A percentile compares a stretch with the other conserved stretches of the same genome.
These are phyloP conservation scores for Pediacus dermestoides DNA, from an alignment of 2,888 invertebrate genomes.

Conservation along the genomic window DNA sequence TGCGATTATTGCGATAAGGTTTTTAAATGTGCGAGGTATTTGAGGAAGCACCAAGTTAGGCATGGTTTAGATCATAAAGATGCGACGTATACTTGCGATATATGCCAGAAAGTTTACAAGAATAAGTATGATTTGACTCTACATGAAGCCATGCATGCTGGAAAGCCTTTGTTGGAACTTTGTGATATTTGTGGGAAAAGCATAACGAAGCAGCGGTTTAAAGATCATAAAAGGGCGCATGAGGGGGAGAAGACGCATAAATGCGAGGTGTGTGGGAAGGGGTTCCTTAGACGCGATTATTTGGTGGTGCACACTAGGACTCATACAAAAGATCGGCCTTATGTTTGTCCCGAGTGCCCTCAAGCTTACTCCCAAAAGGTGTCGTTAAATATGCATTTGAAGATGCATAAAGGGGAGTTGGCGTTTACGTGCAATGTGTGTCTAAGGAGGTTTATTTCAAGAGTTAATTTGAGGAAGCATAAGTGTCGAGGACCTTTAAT, in stretches of 20 bases:
- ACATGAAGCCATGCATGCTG: background rate
- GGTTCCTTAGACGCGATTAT: conserved; percentile 3
- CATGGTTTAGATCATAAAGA: conserved; percentile 47
- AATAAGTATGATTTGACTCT: conserved; percentile 1
- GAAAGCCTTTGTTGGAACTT: conserved; percentile 35
- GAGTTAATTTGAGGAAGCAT: conserved; percentile 2
- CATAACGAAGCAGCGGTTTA: conserved; percentile 37
- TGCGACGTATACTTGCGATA: conserved; percentile 45
- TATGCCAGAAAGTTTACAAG: conserved; percentile 6
- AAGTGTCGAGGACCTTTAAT: conserved; percentile 1
- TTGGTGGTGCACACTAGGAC: conserved; percentile 50
- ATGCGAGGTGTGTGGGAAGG: conserved; percentile 13
- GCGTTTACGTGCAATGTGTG: conserved; percentile 35
- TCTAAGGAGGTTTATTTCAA: conserved; percentile 1
- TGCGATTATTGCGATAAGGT: no score
- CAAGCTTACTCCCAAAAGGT: conserved; percentile 55
- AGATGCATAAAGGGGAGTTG: conserved; percentile 52
- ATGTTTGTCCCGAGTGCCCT: conserved; percentile 50
- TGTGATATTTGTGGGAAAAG: conserved; percentile 48
- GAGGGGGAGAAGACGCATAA: conserved; percentile 3
- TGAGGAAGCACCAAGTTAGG: no score
- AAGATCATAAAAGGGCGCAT: conserved; percentile 6
- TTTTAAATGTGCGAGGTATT: no score
- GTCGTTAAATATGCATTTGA: conserved; percentile 49
- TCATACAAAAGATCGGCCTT: conserved; percentile 56